Base-by-base conservation (phyloP, 2,797 vertebrate species). In the Chaetophractus vellerosus region DNA sequence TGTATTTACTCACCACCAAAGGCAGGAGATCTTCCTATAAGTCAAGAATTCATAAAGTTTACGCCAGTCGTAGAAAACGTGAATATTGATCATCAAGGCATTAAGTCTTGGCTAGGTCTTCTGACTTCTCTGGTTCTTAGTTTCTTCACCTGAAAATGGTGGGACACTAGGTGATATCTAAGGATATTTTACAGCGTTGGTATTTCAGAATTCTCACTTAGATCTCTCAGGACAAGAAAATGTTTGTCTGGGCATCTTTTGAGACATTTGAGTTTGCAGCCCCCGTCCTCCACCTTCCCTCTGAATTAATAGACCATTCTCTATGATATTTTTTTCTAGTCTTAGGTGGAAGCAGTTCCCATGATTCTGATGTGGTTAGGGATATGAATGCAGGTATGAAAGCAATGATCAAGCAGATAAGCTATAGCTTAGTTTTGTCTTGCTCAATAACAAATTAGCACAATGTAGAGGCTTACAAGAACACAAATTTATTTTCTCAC, bases 131-230 rank as follows among this genome's bases (percentile, higher is more conserved):
- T 48, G 15, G 61, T 48, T 8, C 52, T 74, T 78, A 1, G 16
- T 76, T 93, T 95, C 14, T 11, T 92, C 18, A 31, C 93, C 14
- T 50, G 59, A 69, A 69, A 76, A 41, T 50, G 24, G 50, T 31
- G 48, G 10, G 28, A 72, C 2, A 72, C 2, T 1, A 63, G 5
- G 10, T 15, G 59, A 50, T 28, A 52, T 23, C 36, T 24, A 68
- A 84, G 74, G 75, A 50, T 11, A 36, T 33, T 23, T 83, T 14
- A 55, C 2, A 52, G 26, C 15, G 11, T 5, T 69, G 78, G 14
- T 21, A 14, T n/a, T 59, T 21, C 84, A 10, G 2, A 2, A 23
- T 48, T 88, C 48, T 75, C 33, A 52, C 79, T 48, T 48, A 7
- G n/a, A n/a, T 90, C 50, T 55, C 52, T 55, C 21, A 55, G 52